Conservation (phyloP, 2,888 invertebrate genomes). For the Apamea sordens region DNA sequence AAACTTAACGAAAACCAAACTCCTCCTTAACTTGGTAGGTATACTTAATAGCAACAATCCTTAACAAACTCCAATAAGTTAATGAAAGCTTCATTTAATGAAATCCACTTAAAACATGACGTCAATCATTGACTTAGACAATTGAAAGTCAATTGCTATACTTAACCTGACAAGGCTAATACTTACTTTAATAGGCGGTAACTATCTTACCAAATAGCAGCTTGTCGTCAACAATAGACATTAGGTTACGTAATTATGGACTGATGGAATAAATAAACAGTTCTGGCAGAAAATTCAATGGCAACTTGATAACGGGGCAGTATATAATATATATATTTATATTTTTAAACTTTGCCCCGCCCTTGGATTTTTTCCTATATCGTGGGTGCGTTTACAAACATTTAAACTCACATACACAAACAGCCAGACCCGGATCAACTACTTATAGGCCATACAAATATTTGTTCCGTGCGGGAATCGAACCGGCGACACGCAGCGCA, state of each 20-base stretch:
- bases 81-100: conserved; percentile 34
- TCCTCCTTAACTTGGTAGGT: background rate
- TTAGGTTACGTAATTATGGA: background rate
- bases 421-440: too few relatives aligned
- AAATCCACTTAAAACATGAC: conserved; percentile 32
- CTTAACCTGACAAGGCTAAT: conserved; percentile 6
- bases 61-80: conserved; percentile 15
- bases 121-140: conserved; percentile 30
- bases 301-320: background rate
- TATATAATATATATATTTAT: too few relatives aligned
- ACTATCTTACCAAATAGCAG: background rate
- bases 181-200: background rate
- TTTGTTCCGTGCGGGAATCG: too few relatives aligned
- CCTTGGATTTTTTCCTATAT: too few relatives aligned
- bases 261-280: background rate
- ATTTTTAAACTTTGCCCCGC: too few relatives aligned
- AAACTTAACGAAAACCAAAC: background rate
- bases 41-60: background rate
- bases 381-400: too few relatives aligned
- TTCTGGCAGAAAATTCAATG: background rate
- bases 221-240: background rate
- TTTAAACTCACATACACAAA: too few relatives aligned
- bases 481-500: too few relatives aligned
- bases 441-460: too few relatives aligned
- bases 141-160: conserved; percentile 38